Evolutionary conservation across 2,888 invertebrate species (phyloP).

Genomic region (Geotrupes spiniger): DNA sequence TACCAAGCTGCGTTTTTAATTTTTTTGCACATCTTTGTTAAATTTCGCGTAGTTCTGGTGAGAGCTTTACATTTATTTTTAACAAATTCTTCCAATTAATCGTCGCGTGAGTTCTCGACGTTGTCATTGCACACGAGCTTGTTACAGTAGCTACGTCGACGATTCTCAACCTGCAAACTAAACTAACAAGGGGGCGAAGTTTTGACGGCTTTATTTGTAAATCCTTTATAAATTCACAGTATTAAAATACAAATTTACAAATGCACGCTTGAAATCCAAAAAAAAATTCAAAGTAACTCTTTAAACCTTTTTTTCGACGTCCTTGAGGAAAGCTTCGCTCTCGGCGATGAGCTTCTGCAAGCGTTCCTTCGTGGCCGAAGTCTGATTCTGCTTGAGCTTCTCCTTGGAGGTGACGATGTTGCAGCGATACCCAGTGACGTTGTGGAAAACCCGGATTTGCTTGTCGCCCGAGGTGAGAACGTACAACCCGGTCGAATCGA

Average conservation of each 20-base stretch:
- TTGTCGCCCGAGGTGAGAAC: constrained; percentile 72
- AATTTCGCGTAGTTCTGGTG: too few relatives aligned
- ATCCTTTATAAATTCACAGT: constrained; percentile 1
- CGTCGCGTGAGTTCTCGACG: too few relatives aligned
- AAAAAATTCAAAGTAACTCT: background rate
- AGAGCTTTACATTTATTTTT: too few relatives aligned
- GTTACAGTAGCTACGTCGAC: too few relatives aligned
- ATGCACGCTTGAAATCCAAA: background rate
- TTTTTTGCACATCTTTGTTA: too few relatives aligned
- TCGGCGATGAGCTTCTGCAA: constrained; percentile 67
- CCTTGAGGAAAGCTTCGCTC: constrained; percentile 51
- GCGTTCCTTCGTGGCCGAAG: constrained; percentile 74
- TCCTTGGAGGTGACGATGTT: constrained; percentile 51
- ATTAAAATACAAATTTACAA: constrained; percentile 7
- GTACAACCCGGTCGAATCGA: constrained; percentile 73
- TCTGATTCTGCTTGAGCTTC: constrained; percentile 59
- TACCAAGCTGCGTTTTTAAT: too few relatives aligned
- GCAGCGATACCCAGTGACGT: constrained; percentile 65
- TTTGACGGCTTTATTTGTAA: constrained; percentile 1
- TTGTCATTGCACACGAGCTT: too few relatives aligned
- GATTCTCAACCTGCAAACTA: too few relatives aligned
- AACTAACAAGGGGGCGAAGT: too few relatives aligned
- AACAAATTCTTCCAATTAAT: too few relatives aligned
- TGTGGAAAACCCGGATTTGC: constrained; percentile 75
- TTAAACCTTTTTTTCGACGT: constrained; percentile 19